Evolutionary conservation across 2,888 invertebrate genomes (phyloP).

Genomic region (Caenorhabditis afra): DNA sequence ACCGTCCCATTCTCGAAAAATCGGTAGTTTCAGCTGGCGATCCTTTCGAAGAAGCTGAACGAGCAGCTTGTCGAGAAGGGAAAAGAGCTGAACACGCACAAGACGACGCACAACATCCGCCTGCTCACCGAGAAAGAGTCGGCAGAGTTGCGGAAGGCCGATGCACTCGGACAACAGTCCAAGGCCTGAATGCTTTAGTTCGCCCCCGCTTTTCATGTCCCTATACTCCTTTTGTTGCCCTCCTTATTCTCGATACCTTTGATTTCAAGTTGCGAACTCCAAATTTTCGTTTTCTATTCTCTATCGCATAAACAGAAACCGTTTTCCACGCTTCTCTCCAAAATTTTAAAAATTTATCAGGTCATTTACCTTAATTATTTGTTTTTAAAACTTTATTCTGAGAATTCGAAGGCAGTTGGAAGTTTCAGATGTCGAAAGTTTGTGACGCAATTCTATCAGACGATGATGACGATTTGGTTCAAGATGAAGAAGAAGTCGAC

Average conservation of each 20-base stretch:
- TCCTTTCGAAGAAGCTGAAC: conserved; percentile 63
- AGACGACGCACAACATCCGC: conserved; percentile 74
- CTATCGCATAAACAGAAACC: conserved; percentile 1
- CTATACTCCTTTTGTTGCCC: not conserved
- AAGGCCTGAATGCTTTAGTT: conserved; percentile 7
- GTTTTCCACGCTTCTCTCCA: not conserved
- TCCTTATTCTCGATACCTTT: too few relatives aligned
- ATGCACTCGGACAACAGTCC: conserved; percentile 38
- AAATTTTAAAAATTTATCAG: not conserved
- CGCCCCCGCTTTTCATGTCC: conserved; percentile 10
- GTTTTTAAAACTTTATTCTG: not conserved
- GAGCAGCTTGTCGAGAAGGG: conserved; percentile 73
- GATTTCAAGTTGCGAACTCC: too few relatives aligned
- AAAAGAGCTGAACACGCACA: conserved; percentile 73
- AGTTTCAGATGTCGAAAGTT: conserved; percentile 55
- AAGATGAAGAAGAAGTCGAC: conserved; percentile 37
- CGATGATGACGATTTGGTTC: conserved; percentile 47
- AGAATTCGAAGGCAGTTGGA: conserved; percentile 7
- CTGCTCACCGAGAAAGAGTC: conserved; percentile 73
- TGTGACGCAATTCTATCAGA: conserved; percentile 61
- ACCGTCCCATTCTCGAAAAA: not conserved
- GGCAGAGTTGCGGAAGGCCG: conserved; percentile 63
- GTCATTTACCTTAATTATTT: not conserved
- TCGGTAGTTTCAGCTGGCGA: conserved; percentile 59
- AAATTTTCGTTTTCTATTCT: conserved; percentile 14